phyloP scores from a whole-genome alignment of 1,140 invertebrate genomes.

The Piezodorus guildinii region DNA sequence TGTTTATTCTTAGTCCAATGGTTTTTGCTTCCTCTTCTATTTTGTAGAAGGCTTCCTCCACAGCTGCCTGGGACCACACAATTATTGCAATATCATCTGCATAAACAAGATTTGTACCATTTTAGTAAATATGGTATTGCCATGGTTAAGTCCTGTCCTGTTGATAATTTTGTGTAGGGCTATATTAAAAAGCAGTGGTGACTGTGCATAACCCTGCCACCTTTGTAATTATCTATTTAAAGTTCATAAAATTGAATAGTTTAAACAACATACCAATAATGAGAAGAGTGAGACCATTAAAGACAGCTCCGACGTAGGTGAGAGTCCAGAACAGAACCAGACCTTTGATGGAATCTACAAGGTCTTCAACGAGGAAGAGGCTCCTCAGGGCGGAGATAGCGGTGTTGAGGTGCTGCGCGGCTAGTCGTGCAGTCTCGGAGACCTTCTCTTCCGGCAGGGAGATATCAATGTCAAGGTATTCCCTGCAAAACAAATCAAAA shows the following conservation, averaged over 20 bases:
- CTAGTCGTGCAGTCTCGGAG: conserved; percentile 67
- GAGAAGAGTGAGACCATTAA: conserved; percentile 94
- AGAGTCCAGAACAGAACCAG: conserved; percentile 83
- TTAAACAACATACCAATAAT: conserved; percentile 62
- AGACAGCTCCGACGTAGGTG: conserved; percentile 93
- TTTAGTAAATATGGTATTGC: no score
- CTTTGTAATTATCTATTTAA: not conserved
- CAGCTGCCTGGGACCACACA: no score
- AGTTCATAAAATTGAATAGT: not conserved
- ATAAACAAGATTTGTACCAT: no score
- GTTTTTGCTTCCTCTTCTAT: no score
- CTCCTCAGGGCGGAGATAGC: conserved; percentile 69
- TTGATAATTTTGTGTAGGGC: no score
- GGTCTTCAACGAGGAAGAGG: conserved; percentile 89
- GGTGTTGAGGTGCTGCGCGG: conserved; percentile 74
- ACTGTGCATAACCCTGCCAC: no score
- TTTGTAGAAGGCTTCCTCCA: no score
- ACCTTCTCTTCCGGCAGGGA: conserved; percentile 76
- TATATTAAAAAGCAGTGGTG: no score
- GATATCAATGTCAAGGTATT: conserved; percentile 76
- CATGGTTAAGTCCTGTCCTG: no score
- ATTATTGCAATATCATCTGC: no score
- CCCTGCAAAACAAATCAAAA: conserved; percentile 43
- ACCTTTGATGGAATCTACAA: conserved; percentile 92
- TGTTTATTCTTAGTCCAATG: no score